These are phyloP conservation scores for Lytechinus variegatus DNA, from an alignment of 35 echinoderm and acorn worm species.

Conservation along the genomic window DNA sequence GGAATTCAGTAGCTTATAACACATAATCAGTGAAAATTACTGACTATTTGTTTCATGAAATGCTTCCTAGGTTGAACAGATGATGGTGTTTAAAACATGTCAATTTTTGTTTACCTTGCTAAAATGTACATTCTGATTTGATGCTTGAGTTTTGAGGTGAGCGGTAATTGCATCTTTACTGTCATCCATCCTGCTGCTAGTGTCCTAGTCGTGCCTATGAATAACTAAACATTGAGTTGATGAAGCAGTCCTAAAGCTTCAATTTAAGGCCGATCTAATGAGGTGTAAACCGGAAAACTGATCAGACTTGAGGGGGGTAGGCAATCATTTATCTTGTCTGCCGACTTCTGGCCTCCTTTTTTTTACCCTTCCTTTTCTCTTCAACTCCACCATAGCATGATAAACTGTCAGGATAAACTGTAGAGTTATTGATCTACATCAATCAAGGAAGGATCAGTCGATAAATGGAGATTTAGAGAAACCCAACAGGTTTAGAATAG, in stretches of 20 bases:
- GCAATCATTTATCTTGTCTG: slow-evolving; percentile 19
- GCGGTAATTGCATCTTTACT: neutral
- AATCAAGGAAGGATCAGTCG: neutral
- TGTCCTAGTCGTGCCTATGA: slow-evolving; percentile 14
- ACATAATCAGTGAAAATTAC: too few species aligned
- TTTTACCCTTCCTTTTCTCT: neutral
- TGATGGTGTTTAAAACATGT: neutral
- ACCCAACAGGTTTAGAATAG: neutral
- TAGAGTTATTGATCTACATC: neutral
- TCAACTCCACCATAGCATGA: neutral
- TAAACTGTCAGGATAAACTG: neutral
- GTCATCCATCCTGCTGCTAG: neutral
- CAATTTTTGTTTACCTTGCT: neutral
- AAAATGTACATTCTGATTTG: neutral
- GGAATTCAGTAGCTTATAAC: too few species aligned
- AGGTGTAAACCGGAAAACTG: slow-evolving; percentile 17
- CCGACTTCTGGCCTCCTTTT: neutral
- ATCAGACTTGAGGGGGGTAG: neutral
- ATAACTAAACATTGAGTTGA: neutral
- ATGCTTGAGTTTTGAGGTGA: neutral
- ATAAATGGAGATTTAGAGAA: neutral
- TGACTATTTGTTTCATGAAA: too few species aligned
- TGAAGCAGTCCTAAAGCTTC: neutral
- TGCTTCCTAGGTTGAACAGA: neutral
- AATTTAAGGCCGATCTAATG: neutral